A percentile compares a stretch with the other conserved stretches of the same genome.
Conservation (phyloP, 2,888 invertebrate genomes). For the Ceramica pisi region DNA sequence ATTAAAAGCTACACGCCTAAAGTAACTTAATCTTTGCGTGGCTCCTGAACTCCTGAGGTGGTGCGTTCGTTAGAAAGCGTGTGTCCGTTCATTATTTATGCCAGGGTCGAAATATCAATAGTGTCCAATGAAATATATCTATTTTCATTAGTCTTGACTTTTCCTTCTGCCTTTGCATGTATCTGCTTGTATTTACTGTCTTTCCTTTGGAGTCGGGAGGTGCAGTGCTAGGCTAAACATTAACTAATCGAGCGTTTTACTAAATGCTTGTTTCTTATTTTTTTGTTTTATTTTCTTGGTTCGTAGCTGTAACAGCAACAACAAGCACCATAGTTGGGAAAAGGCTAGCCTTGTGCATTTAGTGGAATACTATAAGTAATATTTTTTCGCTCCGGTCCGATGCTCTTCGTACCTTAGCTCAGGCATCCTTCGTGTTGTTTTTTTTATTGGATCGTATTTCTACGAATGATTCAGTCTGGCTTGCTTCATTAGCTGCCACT, state of each 20-base stretch:
- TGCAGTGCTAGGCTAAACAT: too few species aligned
- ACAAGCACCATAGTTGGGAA: too few species aligned
- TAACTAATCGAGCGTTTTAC: too few species aligned
- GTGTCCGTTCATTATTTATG: constrained; percentile 29
- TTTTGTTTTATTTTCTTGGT: neutral
- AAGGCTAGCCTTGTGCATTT: too few species aligned
- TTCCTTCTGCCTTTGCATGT: constrained; percentile 8
- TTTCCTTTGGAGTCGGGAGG: neutral
- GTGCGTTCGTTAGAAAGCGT: constrained; percentile 43
- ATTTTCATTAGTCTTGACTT: constrained; percentile 11
- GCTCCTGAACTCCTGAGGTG: constrained; percentile 47
- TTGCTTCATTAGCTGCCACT: constrained; percentile 14
- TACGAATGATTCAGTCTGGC: neutral
- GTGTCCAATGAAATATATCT: constrained; percentile 33
- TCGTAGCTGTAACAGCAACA: too few species aligned
- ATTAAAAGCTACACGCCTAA: constrained; percentile 39
- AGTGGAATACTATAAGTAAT: too few species aligned
- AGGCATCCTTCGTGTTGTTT: neutral
- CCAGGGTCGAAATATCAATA: constrained; percentile 51
- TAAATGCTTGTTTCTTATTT: neutral
- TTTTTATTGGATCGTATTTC: constrained; percentile 3
- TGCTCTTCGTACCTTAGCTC: neutral
- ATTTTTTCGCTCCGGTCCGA: neutral
- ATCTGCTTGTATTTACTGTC: neutral
- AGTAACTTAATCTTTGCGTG: constrained; percentile 48